A percentile compares a stretch with the other conserved stretches of the same genome.
These are phyloP conservation scores for Xanthia togata DNA, from an alignment of 2,888 invertebrate genomes.

Conservation along the genomic window DNA sequence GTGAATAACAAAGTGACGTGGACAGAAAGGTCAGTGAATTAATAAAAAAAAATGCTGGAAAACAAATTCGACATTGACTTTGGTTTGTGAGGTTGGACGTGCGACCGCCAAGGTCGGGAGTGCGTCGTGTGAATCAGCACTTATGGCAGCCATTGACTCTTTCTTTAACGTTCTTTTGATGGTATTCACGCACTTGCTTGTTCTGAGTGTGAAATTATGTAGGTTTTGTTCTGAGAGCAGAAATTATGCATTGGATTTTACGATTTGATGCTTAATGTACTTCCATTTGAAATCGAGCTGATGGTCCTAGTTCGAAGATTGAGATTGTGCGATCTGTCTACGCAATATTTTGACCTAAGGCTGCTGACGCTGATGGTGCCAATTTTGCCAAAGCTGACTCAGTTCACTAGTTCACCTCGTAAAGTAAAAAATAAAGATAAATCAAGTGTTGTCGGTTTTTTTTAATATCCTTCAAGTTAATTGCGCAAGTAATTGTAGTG, in stretches of 20 bases:
- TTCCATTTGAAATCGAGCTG: not conserved
- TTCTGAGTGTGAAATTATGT: not conserved
- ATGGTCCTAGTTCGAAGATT: not conserved
- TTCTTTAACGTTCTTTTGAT: not conserved
- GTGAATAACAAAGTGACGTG: slow-evolving; percentile 21
- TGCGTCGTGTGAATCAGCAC: not conserved
- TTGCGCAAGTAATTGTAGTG: slow-evolving; percentile 42
- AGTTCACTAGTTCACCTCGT: slow-evolving; percentile 37
- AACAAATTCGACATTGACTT: slow-evolving; percentile 60
- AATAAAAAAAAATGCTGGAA: slow-evolving; percentile 44
- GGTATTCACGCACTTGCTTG: not conserved
- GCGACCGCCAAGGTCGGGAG: slow-evolving; percentile 43
- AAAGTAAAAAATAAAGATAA: slow-evolving; percentile 32
- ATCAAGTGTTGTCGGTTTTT: slow-evolving; percentile 27
- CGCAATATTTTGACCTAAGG: not conserved
- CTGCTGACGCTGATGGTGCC: not conserved
- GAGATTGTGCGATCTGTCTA: not conserved
- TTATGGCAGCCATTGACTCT: slow-evolving; percentile 15
- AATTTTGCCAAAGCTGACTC: slow-evolving; percentile 2
- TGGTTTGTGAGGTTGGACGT: slow-evolving; percentile 41
- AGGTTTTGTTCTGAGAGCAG: not conserved
- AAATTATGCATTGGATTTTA: not conserved
- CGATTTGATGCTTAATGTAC: not conserved
- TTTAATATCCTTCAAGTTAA: slow-evolving; percentile 53
- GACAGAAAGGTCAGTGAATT: slow-evolving; percentile 41